Evolutionary conservation across 1,140 invertebrate genomes (phyloP).

Genomic region (Maniola jurtina): DNA sequence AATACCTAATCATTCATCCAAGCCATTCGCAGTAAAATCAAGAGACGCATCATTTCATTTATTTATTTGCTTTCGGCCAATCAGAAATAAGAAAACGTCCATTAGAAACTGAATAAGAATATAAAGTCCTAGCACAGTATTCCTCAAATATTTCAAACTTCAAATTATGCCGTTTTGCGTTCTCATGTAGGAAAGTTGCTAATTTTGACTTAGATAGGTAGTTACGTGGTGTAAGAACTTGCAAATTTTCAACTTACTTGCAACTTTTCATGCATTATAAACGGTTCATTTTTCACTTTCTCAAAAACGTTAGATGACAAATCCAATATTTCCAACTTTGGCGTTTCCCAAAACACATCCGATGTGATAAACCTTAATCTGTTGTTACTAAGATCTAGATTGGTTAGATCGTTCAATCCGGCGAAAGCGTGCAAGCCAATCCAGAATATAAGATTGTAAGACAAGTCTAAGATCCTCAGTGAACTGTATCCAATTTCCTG

Average conservation of each 20-base stretch:
- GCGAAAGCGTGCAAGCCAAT: constrained; percentile 72
- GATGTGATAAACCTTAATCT: constrained; percentile 58
- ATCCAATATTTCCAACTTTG: constrained; percentile 56
- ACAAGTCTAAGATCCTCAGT: constrained; percentile 62
- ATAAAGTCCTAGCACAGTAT: no score
- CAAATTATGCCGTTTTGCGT: no score
- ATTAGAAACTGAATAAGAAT: no score
- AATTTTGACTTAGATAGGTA: no score
- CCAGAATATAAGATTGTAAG: constrained; percentile 74
- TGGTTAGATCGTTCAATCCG: constrained; percentile 56
- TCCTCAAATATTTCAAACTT: no score
- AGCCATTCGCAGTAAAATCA: no score
- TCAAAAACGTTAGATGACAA: constrained; percentile 73
- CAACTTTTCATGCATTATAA: constrained; percentile 66
- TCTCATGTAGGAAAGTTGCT: no score
- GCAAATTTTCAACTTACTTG: constrained; percentile 42
- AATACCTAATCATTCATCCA: no score
- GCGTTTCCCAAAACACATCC: constrained; percentile 71
- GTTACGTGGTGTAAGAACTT: not conserved
- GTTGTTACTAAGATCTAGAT: constrained; percentile 68
- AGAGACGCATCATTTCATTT: no score
- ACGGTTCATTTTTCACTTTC: constrained; percentile 64
- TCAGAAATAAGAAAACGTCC: no score
- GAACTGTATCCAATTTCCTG: constrained; percentile 64
- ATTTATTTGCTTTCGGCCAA: no score